These are phyloP conservation scores for Drosophila tani DNA, from an alignment of 1,140 invertebrate genomes.

Conservation along the genomic window DNA sequence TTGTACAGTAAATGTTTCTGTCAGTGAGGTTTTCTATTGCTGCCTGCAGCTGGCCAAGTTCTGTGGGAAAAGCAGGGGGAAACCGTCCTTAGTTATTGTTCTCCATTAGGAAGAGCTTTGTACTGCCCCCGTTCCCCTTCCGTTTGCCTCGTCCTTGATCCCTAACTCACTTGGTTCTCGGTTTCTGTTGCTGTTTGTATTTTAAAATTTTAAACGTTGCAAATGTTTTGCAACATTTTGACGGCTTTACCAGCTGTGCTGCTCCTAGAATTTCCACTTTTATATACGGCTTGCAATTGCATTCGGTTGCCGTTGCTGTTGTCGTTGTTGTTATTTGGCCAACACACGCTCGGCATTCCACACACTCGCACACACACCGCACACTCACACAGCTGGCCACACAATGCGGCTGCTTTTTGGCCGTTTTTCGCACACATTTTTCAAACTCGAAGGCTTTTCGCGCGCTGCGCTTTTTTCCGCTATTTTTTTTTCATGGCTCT, in stretches of 20 bases:
- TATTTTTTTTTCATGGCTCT: not conserved
- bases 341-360: constrained; percentile 38
- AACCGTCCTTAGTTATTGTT: constrained; percentile 45
- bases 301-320: constrained; percentile 8
- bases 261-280: constrained; percentile 27
- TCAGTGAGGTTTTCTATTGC: constrained; percentile 38
- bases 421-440: constrained; percentile 53
- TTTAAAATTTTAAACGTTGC: constrained; percentile 52
- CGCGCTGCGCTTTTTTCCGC: constrained; percentile 30
- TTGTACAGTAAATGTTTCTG: constrained; percentile 45
- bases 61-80: not conserved
- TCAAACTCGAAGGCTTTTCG: constrained; percentile 43
- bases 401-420: constrained; percentile 49
- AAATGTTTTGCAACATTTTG: constrained; percentile 55
- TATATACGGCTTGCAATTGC: constrained; percentile 32
- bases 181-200: constrained; percentile 44
- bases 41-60: constrained; percentile 33
- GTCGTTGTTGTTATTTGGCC: constrained; percentile 44
- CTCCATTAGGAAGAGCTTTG: constrained; percentile 43
- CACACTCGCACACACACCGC: constrained; percentile 5
- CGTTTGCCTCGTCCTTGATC: not conserved
- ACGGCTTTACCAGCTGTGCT: constrained; percentile 37
- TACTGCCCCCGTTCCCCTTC: not conserved
- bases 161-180: constrained; percentile 8
- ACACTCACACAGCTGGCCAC: constrained; percentile 27